Percentiles rank a stretch among this genome's conserved stretches.
Evolutionary conservation across 2,888 invertebrate species (phyloP).

Genomic region (Alcis repandata): DNA sequence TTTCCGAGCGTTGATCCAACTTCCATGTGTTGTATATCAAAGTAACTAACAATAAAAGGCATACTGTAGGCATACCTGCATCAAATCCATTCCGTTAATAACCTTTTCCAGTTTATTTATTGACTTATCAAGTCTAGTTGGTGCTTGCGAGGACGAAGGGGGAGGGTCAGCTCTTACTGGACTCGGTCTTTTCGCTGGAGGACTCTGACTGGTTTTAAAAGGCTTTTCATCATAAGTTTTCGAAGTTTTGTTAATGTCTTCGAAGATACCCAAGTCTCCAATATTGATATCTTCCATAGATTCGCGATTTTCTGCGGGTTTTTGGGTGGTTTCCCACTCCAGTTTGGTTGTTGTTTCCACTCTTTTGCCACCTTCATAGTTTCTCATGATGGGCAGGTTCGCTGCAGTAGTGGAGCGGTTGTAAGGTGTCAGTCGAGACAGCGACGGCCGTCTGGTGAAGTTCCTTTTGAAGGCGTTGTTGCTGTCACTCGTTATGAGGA

Average conservation of each 20-base stretch:
- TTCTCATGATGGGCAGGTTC: constrained; percentile 10
- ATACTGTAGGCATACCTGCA: constrained; percentile 70
- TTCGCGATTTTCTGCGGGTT: constrained; percentile 43
- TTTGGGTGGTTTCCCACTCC: constrained; percentile 40
- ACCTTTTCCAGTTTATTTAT: constrained; percentile 69
- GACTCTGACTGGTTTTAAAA: constrained; percentile 19
- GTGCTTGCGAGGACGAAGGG: constrained; percentile 45
- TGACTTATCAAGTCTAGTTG: constrained; percentile 63
- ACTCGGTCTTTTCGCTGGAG: constrained; percentile 9
- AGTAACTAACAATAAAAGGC: too few species aligned
- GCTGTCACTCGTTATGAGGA: constrained; percentile 87
- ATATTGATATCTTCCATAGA: constrained; percentile 62
- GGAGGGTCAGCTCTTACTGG: constrained; percentile 22
- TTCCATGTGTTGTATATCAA: too few species aligned
- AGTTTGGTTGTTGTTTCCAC: constrained; percentile 31
- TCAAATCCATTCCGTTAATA: constrained; percentile 71
- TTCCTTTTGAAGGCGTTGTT: constrained; percentile 71
- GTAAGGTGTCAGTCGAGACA: constrained; percentile 72
- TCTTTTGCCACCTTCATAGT: constrained; percentile 29
- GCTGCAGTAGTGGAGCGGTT: constrained; percentile 39
- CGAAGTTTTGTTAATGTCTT: constrained; percentile 58
- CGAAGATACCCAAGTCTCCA: constrained; percentile 67
- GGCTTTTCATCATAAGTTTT: constrained; percentile 32
- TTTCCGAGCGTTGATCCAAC: too few species aligned
- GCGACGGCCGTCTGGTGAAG: constrained; percentile 72